A percentile compares a stretch with the other conserved stretches of the same genome.
Conservation (phyloP, 2,113 vertebrate genomes). For the Archocentrus centrarchus region DNA sequence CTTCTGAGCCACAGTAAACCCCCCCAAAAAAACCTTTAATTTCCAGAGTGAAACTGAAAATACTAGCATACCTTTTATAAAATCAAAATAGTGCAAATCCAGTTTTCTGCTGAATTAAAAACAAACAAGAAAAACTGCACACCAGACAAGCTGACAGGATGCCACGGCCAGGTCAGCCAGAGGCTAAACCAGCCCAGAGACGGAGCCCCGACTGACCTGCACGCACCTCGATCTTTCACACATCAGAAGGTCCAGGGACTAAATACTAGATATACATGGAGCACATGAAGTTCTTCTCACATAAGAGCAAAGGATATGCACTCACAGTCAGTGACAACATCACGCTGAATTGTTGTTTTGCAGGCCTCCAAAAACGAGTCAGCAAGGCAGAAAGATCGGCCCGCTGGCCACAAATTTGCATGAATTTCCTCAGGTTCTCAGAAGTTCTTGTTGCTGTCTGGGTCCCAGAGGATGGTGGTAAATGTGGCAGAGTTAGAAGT, state of each 20-base stretch:
- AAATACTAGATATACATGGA: background rate
- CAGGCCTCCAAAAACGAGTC: background rate
- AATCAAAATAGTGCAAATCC: background rate
- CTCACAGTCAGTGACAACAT: background rate
- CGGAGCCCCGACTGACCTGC: constrained; percentile 45
- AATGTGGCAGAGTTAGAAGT: background rate
- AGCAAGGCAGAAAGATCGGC: background rate
- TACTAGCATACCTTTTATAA: background rate
- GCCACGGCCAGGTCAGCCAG: constrained; percentile 59
- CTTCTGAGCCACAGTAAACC: background rate
- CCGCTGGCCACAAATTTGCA: background rate
- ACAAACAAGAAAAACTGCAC: background rate
- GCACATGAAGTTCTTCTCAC: background rate
- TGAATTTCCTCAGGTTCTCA: background rate
- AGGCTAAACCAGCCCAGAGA: constrained; percentile 38
- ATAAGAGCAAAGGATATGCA: background rate
- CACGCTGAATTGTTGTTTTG: constrained; percentile 1
- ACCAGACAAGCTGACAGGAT: constrained; percentile 14
- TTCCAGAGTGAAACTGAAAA: background rate
- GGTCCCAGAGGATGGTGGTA: background rate
- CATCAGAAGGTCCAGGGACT: background rate
- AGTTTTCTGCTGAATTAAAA: background rate
- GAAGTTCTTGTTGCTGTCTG: background rate
- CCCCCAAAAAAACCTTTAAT: background rate
- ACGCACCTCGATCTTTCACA: constrained; percentile 42